Base-by-base conservation (phyloP, 2,888 invertebrate species). In the Branchinecta sandiegonensis region DNA sequence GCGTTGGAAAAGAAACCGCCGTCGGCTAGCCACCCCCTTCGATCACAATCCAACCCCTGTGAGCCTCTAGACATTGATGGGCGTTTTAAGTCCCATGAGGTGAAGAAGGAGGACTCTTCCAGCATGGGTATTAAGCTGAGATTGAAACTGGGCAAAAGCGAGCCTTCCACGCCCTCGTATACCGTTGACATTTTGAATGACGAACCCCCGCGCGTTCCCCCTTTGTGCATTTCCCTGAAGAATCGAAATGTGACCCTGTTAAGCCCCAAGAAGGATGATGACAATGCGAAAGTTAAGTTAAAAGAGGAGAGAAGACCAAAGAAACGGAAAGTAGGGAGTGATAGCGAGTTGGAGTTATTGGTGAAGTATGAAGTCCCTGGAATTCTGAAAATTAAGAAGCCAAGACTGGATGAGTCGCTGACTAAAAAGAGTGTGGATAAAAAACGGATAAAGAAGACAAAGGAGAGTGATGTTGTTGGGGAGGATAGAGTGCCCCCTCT, bases 221-320 rank as follows among this genome's bases (percentile, higher is more conserved):
- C 92, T 1, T 80, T 92, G 71, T 92, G 92, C 77, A 92, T 93
- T 74, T 90, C 90, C 69, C 79, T 93, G 64, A 82, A 91, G 70
- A 90, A 90, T 1, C 83, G 90, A 69, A 90, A 90, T 77, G 81
- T 82, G 17, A 89, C 89, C 0, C 89, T 89, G 63, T 89, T 92
- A 66, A 88, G 74, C 70, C 74, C 74, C 65, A 66, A 70, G 68
- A 65, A 64, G 48, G 67, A 67, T 12, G 47, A 56, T n/a, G 56
- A 56, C 8, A 56, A 17, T 56, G 56, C 9, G 17, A 56, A 56
- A 56, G 56, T 56, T n/a, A 56, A 56, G 17, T 56, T 56, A 17
- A 56, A 56, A 56, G 47, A 47, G 13, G 14, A 66, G 11, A 14
- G 66, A 66, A 66, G 66, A 66, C 65, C 66, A 11, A 66, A 67